Evolutionary conservation across 2,888 invertebrate genomes (phyloP).

Genomic region (Itoplectis maculator): DNA sequence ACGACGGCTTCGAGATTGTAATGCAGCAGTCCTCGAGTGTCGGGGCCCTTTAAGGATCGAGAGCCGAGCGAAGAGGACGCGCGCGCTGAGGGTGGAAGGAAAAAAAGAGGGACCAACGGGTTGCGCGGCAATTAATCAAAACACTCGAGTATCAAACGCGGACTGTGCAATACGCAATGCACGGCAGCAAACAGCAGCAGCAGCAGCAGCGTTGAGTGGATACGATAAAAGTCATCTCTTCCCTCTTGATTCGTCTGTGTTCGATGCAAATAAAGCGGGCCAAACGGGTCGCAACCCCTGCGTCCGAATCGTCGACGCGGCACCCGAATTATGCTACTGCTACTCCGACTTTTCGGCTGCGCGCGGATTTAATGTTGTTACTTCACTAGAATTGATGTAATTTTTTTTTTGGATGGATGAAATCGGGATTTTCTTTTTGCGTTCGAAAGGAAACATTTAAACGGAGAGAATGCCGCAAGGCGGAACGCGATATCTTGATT

Average conservation of each 20-base stretch:
- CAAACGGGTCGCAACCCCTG: conserved; percentile 18
- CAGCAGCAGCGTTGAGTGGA: background rate
- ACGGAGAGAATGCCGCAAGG: no score
- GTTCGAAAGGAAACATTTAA: no score
- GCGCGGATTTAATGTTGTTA: no score
- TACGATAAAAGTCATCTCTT: conserved; percentile 37
- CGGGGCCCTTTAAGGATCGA: conserved; percentile 17
- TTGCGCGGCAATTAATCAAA: conserved; percentile 62
- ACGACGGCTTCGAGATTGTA: no score
- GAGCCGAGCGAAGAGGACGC: conserved; percentile 31
- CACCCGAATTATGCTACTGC: no score
- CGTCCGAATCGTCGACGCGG: background rate
- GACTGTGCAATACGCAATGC: conserved; percentile 38
- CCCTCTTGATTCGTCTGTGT: conserved; percentile 36
- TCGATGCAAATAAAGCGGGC: conserved; percentile 57
- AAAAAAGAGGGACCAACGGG: conserved; percentile 39
- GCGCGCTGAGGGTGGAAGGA: background rate
- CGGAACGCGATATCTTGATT: no score
- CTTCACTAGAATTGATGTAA: no score
- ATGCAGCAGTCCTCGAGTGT: no score
- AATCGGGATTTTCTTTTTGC: no score
- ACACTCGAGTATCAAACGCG: conserved; percentile 53
- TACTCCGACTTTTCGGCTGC: no score
- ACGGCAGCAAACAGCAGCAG: no score
- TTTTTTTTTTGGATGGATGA: no score